Evolutionary conservation across 2,113 vertebrate genomes (phyloP).

Genomic region (Syrmaticus mikado): DNA sequence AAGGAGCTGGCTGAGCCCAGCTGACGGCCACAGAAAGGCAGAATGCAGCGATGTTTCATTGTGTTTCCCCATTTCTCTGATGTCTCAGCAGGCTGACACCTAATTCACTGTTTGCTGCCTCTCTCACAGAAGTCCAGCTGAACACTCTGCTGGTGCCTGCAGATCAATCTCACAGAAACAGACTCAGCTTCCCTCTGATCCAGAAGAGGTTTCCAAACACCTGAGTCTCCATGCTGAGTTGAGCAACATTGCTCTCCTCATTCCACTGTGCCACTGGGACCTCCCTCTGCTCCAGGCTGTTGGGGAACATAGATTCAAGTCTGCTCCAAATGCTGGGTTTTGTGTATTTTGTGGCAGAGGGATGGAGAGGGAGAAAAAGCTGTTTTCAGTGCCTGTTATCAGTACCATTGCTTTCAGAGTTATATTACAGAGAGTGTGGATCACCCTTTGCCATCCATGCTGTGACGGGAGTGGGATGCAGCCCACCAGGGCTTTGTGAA

Average conservation of each 20-base stretch:
- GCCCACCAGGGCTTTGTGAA: background rate
- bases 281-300: no score
- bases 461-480: rapidly evolving
- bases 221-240: conserved; percentile 49
- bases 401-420: background rate
- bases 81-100: conserved; percentile 33
- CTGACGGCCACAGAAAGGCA: background rate
- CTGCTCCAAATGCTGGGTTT: background rate
- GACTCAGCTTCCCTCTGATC: conserved; percentile 18
- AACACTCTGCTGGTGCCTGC: conserved; percentile 27
- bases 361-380: background rate
- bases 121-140: conserved; percentile 46
- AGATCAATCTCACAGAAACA: conserved; percentile 49
- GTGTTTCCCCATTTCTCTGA: conserved; percentile 3
- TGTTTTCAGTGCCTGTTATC: background rate
- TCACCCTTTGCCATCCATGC: background rate
- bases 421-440: background rate
- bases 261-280: rapidly evolving
- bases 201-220: conserved; percentile 53
- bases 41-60: rapidly evolving
- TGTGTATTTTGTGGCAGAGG: background rate
- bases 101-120: conserved; percentile 56
- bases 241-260: background rate
- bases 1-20: background rate
- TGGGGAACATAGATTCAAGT: background rate